These are phyloP conservation scores for Poliocrania exsul DNA, from an alignment of 2,797 vertebrate species.

Conservation along the genomic window DNA sequence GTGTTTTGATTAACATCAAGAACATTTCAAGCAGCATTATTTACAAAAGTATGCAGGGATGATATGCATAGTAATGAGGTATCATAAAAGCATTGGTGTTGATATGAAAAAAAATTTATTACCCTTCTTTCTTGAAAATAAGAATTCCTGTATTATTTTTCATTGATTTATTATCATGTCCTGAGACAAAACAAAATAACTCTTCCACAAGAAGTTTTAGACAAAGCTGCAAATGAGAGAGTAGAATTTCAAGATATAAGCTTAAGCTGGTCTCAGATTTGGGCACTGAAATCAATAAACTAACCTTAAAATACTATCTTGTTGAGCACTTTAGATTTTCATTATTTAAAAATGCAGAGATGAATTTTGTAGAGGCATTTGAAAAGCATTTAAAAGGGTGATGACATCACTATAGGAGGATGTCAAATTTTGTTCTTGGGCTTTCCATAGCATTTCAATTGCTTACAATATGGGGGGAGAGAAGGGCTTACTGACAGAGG, in stretches of 20 bases:
- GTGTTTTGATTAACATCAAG: constrained; percentile 23
- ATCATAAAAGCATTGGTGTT: neutral
- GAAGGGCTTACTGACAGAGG: no score
- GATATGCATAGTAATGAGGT: neutral
- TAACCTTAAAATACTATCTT: neutral
- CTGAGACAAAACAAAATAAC: neutral
- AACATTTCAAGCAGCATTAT: constrained; percentile 8
- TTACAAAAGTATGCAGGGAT: neutral
- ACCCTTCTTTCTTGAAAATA: neutral
- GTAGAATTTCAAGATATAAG: neutral
- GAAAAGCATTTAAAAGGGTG: neutral
- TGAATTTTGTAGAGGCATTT: neutral
- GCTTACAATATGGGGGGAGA: no score
- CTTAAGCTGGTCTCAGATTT: neutral
- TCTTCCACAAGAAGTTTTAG: neutral
- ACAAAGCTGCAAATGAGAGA: neutral
- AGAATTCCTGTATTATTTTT: neutral
- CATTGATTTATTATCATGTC: neutral
- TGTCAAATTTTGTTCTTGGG: no score
- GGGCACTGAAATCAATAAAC: neutral
- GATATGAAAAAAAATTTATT: neutral
- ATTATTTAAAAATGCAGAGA: neutral
- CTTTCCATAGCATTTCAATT: no score
- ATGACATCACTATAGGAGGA: neutral
- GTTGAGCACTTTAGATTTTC: neutral